Evolutionary conservation across 2,797 vertebrate species (phyloP), one percentile per base, ranked within the genome.

Genomic region (Danio kyathit): DNA sequence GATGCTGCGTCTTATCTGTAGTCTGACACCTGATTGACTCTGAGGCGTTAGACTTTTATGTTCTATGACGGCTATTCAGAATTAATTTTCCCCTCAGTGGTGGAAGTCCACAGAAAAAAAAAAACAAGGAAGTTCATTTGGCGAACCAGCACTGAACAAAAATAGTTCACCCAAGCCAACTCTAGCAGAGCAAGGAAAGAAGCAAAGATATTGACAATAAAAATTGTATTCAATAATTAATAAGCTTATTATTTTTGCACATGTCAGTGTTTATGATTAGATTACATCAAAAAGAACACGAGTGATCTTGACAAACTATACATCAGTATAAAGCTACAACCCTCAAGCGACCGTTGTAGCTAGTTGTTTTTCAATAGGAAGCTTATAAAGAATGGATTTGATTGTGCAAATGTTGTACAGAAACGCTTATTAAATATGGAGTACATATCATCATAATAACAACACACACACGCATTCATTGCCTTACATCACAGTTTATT

Each of bases 1-100:
- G 71, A 60, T 69, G 79, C 59, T 49, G 46, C 17, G 51, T 83
- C 76, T 87, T 82, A 87, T 86, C 80, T 84, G 54, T 74, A 84
- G 59, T 60, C 74, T 88, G 81, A 81, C 86, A 86, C 86, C 83
- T 86, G 87, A 86, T 82, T 83, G 87, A 88, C 78, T 85, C 59
- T 59, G 80, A 75, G 80, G 66, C 52, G 60, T 82, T 74, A 64
- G 64, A 76, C 74, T 82, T 56, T 70, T 73, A 71, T 81, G 72
- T 81, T 48, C 66, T 40, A 59, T 59, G 76, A 74, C 48, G 64
- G 40, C 72, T 79, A 81, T 84, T 84, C 84, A 84, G 63, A 80
- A 84, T 78, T 59, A 2, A 61, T 83, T 81, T 81, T 60, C 60
- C 65, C 71, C 59, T 38, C 29, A 75, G 61, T 41, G 52, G 56